Evolutionary conservation across 23 tunicate species (phyloP), one percentile per base, ranked within the genome.

Genomic region (Styela clava): DNA sequence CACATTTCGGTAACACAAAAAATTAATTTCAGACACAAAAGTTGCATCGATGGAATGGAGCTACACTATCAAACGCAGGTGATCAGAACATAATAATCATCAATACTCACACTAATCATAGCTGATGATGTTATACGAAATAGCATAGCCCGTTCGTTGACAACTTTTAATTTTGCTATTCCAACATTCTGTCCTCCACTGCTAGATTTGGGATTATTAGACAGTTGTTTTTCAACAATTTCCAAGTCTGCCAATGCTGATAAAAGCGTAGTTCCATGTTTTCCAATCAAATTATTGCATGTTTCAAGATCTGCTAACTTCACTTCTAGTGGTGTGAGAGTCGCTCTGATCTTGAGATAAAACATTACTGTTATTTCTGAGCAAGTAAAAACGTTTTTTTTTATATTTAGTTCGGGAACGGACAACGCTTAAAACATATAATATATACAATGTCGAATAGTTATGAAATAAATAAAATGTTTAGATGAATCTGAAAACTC

Each of bases 301-400:
- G 99, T 96, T 70, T 80, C 87, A 61, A 96, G 84, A 74, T 96
- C 99, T 68, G 88, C 92, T 36, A 96, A 79, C 52, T 96, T 96
- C 34, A 67, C 83, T 7, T 74, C 83, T 31, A 96, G 70, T 7
- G 85, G 21, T 67, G 69, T 64, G 80, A 96, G 67, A 37, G 97
- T 83, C 0, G 86, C 72, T 76, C 52, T 76, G 67, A 76, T 1
- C 81, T 76, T 19, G 23, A 29, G 22, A 29, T 19, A 74, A 33
- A 74, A 74, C 30, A 20, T n/a, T n/a, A n/a, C n/a, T n/a, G n/a
- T n/a, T n/a, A n/a, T n/a, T n/a, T 61, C n/a, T n/a, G n/a, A n/a
- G n/a, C n/a, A n/a, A n/a, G n/a, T n/a, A n/a, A n/a, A n/a, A n/a
- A n/a, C n/a, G n/a, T n/a, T n/a, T n/a, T n/a, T n/a, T n/a, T n/a